Base-by-base conservation (phyloP, 2,888 invertebrate genomes). In the Apodemia zela region DNA sequence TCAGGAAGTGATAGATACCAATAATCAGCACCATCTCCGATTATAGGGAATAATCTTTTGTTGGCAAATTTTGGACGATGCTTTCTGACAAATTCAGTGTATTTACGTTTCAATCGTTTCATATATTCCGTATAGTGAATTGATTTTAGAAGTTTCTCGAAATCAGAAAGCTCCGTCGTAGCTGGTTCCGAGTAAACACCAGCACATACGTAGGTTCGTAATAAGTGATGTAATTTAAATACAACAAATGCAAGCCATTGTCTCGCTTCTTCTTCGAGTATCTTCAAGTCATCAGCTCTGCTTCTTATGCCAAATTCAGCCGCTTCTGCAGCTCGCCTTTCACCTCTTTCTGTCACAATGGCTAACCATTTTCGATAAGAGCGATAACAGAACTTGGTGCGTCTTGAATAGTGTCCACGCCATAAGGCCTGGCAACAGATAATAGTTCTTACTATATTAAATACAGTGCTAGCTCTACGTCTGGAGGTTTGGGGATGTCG, bases 1-100 rank as follows among this genome's bases (percentile, higher is more conserved):
- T 90, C 90, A n/a, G 88, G 75, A 57, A 91, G 71, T n/a, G 90
- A 89, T 68, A 91, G 73, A 72, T 91, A 91, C 91, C 91, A 91
- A 73, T 90, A 91, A 67, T 90, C 89, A 21, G 81, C 73, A 7
- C 90, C 89, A 66, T 89, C 84, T 15, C 91, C 91, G 69, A 91
- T 90, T 66, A 90, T 81, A 6, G 90, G 91, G 71, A 90, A 91
- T 60, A 90, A 71, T 68, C 81, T 78, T 68, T 90, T 89, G 70
- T 90, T 91, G 7, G 85, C 81, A 69, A 88, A 90, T 65, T 73
- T 71, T n/a, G 89, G 85, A 57, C 84, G 79, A 68, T 87, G 79
- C 73, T 88, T 88, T 66, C 81, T 79, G n/a, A 90, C 89, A 65
- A 88, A 91, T 70, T 89, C 87, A 29, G 84, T 79, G 72, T 90